A percentile compares a stretch with the other conserved stretches of the same genome.
Evolutionary conservation across 2,113 vertebrate genomes (phyloP).

Genomic region (Apaloderma vittatum): DNA sequence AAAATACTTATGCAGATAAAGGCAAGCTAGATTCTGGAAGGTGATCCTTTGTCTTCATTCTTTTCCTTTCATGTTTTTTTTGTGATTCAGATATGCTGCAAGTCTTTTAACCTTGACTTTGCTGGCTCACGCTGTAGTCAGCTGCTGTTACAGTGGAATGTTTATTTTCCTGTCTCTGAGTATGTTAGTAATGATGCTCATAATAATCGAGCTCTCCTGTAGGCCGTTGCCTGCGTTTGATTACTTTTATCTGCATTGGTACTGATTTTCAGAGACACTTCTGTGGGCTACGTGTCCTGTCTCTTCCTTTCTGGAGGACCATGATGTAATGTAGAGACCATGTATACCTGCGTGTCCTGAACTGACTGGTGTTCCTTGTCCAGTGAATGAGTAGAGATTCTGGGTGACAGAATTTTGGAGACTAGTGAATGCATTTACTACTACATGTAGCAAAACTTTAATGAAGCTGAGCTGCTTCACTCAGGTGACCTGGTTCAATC

Average conservation of each 20-base stretch:
- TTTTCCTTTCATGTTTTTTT: background rate
- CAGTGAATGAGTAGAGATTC: accelerated
- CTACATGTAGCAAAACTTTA: background rate
- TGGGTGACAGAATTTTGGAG: background rate
- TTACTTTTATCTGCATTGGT: background rate
- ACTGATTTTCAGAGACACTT: background rate
- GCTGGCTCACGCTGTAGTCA: background rate
- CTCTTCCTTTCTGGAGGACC: background rate
- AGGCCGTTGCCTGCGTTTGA: background rate
- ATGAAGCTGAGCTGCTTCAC: background rate
- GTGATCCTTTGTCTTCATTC: background rate
- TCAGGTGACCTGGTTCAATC: background rate
- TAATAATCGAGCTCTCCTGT: background rate
- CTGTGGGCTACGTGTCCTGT: background rate
- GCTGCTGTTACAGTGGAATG: background rate
- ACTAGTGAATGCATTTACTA: background rate
- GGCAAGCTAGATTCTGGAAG: background rate
- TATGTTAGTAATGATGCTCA: background rate
- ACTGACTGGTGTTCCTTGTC: background rate
- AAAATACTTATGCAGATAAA: background rate
- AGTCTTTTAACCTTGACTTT: background rate
- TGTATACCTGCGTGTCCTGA: background rate
- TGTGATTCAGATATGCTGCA: background rate
- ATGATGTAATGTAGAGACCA: accelerated
- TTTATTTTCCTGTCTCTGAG: background rate